Base-by-base conservation (phyloP, 1,140 invertebrate genomes). In the Meloidogyne hapla region DNA sequence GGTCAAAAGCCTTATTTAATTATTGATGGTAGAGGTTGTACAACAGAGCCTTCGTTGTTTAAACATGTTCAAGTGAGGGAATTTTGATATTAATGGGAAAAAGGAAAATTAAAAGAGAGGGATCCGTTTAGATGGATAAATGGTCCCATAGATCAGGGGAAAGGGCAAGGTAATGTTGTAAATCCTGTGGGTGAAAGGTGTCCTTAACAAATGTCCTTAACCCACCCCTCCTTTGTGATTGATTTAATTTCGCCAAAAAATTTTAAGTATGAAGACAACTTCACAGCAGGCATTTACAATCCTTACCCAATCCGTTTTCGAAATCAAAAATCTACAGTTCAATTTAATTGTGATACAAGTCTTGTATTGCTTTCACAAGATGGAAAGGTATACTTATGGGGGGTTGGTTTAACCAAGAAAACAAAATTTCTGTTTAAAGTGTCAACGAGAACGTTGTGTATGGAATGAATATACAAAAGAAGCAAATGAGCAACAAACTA, bases 211-310 rank as follows among this genome's bases (percentile, higher is more conserved):
- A n/a, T n/a, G n/a, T n/a, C n/a, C n/a, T n/a, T n/a, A n/a, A n/a
- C n/a, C n/a, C n/a, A 33, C 33, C 3, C 33, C 33, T 2, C 28
- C 28, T 33, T 23, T n/a, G 10, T 61, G 5, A 42, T 25, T 74
- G 33, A 23, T n/a, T n/a, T n/a, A n/a, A n/a, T n/a, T n/a, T n/a
- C n/a, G n/a, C n/a, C 33, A 33, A 33, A n/a, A 18, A 70, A 12
- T 56, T 75, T 76, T 25, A n/a, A 82, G 80, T 82, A 82, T 48
- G 67, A 79, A 74, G 74, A 82, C 33, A 74, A 82, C 79, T 82
- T 80, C 62, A 82, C 82, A 28, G 80, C 80, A 18, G 80, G 80
- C 4, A 82, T 82, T 45, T 84, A 72, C 74, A 82, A 82, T 72
- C 80, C 80, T 9, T 82, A 65, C 26, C 80, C 80, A 40, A 82